Evolutionary conservation across 2,113 vertebrate species (phyloP), one percentile per base, ranked within the genome.

Genomic region (Xenopus laevis): DNA sequence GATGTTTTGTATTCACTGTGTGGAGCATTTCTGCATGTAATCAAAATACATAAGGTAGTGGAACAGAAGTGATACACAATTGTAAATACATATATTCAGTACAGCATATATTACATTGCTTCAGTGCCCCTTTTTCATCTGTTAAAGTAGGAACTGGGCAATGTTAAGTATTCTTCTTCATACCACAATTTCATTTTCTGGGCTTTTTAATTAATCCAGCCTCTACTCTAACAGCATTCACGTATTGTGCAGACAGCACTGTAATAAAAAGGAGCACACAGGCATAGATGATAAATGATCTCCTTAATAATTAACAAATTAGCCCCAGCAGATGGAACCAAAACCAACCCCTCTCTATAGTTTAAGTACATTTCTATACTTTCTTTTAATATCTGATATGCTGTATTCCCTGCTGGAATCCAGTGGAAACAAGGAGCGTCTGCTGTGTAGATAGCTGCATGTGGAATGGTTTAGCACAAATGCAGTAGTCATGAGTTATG

Each of bases 291-390:
- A 89, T 87, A 82, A 87, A 88, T 87, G 83, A 81, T 83, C 84
- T 87, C 67, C 85, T 89, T 82, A 83, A 82, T 89, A 87, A 89
- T 89, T 87, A 88, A 87, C 85, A 87, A 87, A 89, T 87, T 84
- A 89, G 83, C 83, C 85, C 78, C 80, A 80, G 83, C 88, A 87
- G 87, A 89, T 86, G 84, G 86, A 87, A 83, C 81, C 83, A 80
- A 86, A 88, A 81, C 81, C 84, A 81, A 84, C 61, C 78, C 78
- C 82, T 82, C 74, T 64, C 53, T 70, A 77, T 77, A 77, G 70
- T 77, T 77, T 64, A 64, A 63, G 67, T n/a, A 46, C 46, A 70
- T 60, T 60, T 77, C 59, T 57, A 55, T 77, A 67, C 70, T 70
- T 57, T 77, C 18, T 66, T 59, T 57, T 77, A 63, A 64, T 70